phyloP scores from a whole-genome alignment of 2,797 vertebrate species.

The Labroides dimidiatus region DNA sequence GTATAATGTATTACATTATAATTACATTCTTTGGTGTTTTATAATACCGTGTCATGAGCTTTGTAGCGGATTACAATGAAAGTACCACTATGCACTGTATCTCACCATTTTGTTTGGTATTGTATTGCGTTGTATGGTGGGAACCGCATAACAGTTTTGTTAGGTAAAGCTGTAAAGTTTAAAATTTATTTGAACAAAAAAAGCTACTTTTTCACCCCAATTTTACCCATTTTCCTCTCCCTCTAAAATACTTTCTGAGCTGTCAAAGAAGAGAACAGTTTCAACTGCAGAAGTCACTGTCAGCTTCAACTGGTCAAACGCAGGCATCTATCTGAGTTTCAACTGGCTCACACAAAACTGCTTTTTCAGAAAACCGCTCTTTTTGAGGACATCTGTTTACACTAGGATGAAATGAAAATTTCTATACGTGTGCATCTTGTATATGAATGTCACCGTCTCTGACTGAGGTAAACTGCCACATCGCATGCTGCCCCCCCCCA shows the following conservation, averaged over 20 bases:
- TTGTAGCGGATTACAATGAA: too few relatives aligned
- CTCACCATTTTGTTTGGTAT: too few relatives aligned
- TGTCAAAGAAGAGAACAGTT: not conserved
- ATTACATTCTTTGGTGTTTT: too few relatives aligned
- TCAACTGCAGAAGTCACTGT: not conserved
- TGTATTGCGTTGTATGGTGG: too few relatives aligned
- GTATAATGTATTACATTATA: too few relatives aligned
- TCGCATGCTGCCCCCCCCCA: slow-evolving; percentile 51
- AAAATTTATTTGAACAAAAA: too few relatives aligned
- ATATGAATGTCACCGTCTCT: slow-evolving; percentile 44
- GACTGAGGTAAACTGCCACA: slow-evolving; percentile 55
- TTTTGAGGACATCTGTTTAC: not conserved
- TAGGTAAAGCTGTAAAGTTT: too few relatives aligned
- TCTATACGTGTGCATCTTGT: not conserved
- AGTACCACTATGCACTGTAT: too few relatives aligned
- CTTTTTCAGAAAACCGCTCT: not conserved
- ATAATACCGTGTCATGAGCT: too few relatives aligned
- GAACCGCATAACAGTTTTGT: too few relatives aligned
- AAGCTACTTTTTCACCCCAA: too few relatives aligned
- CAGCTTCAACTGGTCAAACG: not conserved
- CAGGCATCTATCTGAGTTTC: not conserved
- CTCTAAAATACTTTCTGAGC: not conserved
- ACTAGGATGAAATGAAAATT: not conserved
- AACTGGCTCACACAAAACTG: not conserved
- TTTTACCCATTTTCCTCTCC: too few relatives aligned